Base-by-base conservation (phyloP, 1,140 invertebrate genomes). In the Parapsyche elsis region DNA sequence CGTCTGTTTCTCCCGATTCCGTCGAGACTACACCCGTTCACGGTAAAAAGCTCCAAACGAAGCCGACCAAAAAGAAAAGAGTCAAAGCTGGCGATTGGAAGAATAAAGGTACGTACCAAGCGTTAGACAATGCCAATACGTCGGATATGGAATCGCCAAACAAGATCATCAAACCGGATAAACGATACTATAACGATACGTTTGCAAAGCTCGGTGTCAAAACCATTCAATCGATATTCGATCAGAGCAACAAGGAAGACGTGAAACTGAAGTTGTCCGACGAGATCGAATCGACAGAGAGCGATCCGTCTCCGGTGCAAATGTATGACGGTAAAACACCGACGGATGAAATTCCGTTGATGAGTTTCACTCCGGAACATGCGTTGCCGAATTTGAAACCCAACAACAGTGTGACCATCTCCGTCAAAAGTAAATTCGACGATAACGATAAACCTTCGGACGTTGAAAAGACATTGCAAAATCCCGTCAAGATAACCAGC, bases 221-320 rank as follows among this genome's bases (percentile, higher is more conserved):
- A 85, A 88, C 87, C 0, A 80, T 88, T 21, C 87, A 88, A 76
- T 87, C 86, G 71, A 88, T 88, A 78, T 88, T 88, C 78, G 86
- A 84, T 79, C 86, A 86, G 61, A 44, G 78, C 1, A 81, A 81
- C 0, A 53, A 76, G 16, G 53, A 79, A 71, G 10, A 38, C 5
- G 24, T 59, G 5, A 30, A 79, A 12, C 45, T 70, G 5, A 81
- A 75, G 16, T 23, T 71, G 12, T 70, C 67, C 14, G 76, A 81
- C 30, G 80, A 74, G 9, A 64, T 78, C 61, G 75, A 73, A 24
- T 78, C 80, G 7, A 59, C 38, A 1, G 80, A 81, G 4, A 80
- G 57, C 26, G 49, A 76, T 44, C 24, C 23, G 5, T 14, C 61
- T 16, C 64, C 26, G 19, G n/a, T 14, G 0, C 73, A 70, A 26